Evolutionary conservation across 2,797 vertebrate genomes (phyloP).

Genomic region (Karalla daura): DNA sequence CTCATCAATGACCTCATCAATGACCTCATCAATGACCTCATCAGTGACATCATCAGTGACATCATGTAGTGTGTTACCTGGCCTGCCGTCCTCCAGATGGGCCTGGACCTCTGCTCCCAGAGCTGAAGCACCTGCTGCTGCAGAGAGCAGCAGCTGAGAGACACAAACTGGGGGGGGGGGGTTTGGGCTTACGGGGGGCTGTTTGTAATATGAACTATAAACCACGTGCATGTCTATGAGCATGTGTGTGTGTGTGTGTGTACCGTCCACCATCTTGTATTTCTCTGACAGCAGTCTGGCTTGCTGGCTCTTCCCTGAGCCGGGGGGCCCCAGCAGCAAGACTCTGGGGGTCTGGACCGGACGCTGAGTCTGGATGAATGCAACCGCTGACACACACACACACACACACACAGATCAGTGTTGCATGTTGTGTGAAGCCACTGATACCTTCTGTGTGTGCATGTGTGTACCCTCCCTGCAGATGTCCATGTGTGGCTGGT

Average conservation of each 20-base stretch:
- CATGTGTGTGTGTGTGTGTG: background rate
- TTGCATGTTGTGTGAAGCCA: no score
- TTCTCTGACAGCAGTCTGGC: slow-evolving; percentile 89
- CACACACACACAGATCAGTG: slow-evolving; percentile 5
- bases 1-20: background rate
- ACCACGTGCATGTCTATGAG: background rate
- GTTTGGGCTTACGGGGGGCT: background rate
- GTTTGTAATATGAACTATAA: no score
- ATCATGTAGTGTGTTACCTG: slow-evolving; percentile 83
- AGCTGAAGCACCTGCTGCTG: slow-evolving; percentile 81
- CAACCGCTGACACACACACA: slow-evolving; percentile 64
- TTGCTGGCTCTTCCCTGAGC: slow-evolving; percentile 91
- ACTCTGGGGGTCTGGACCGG: slow-evolving; percentile 86
- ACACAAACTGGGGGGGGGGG: background rate
- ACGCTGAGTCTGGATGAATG: slow-evolving; percentile 77
- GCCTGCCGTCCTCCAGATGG: slow-evolving; percentile 80
- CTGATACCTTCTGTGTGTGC: background rate
- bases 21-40: no score
- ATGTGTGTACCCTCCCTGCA: slow-evolving; percentile 86
- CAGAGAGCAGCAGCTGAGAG: slow-evolving; percentile 85
- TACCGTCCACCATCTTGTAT: slow-evolving; percentile 89
- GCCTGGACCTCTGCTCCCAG: slow-evolving; percentile 83
- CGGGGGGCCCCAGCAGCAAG: slow-evolving; percentile 88
- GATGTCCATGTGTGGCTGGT: slow-evolving; percentile 89
- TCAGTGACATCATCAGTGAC: background rate